Evolutionary conservation across 2,797 vertebrate genomes (phyloP), one percentile per base, ranked within the genome.

Genomic region (Luscinia luscinia): DNA sequence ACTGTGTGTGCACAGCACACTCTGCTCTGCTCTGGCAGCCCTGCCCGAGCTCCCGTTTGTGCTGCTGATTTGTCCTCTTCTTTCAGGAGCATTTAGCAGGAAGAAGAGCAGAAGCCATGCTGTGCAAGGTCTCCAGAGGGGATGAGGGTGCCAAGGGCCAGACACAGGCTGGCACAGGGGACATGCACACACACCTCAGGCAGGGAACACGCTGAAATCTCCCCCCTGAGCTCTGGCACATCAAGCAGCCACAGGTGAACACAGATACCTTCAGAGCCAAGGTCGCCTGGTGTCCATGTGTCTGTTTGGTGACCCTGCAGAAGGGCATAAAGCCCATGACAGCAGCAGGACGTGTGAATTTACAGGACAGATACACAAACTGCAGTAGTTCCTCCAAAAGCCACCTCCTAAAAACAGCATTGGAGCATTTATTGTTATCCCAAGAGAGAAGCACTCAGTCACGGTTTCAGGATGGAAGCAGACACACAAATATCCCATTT

Each of bases 71-170:
- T 15, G 4, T 24, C 22, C 45, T 48, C 32, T 55, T 8, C 7
- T 61, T 55, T 52, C 34, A 41, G 45, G 54, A 59, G 30, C 28
- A 6, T 32, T 84, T 17, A 46, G 27, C 3, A 66, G 19, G 24
- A 82, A 34, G 38, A 89, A 72, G 21, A 82, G 9, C 27, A 41
- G 54, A 49, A 68, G 19, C 10, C 38, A 75, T 28, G 19, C 28
- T 66, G 21, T 74, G 38, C 41, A 86, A 43, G 41, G 9, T 43
- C 41, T 43, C 41, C 41, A 43, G 46, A 28, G 32, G 14, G 62
- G 40, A 32, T 3, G 4, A 7, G 0, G 0, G 66, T 30, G 19
- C 59, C 70, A 48, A 9, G 19, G 14, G 19, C 52, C 19, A 23
- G 4, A 32, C 41, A 27, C 11, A 78, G 12, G 28, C 10, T 48